Conservation (phyloP, 2,113 vertebrate genomes). For the Ptilorrhoa leucosticta region DNA sequence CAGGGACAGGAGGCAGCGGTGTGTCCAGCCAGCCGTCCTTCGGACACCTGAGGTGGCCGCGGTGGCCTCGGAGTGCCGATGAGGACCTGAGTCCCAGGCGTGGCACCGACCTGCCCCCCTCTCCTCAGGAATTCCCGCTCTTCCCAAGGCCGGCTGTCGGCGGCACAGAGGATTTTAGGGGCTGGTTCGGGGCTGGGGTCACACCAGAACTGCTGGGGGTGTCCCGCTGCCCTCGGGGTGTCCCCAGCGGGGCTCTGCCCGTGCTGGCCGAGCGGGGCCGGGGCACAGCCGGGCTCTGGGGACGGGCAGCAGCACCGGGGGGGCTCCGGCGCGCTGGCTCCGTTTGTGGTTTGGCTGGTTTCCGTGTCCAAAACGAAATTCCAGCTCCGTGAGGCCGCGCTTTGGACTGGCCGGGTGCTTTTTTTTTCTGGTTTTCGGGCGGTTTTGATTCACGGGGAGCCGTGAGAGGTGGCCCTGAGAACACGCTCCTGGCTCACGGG, state of each 20-base stretch:
- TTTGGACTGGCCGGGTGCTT: background rate
- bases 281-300: background rate
- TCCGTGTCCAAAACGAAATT: background rate
- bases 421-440: background rate
- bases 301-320: background rate
- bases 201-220: background rate
- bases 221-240: background rate
- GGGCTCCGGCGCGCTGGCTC: background rate
- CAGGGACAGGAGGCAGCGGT: background rate
- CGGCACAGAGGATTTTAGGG: background rate
- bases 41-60: background rate
- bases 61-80: background rate
- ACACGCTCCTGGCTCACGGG: background rate
- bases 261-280: background rate
- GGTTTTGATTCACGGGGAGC: background rate
- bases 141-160: background rate
- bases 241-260: background rate
- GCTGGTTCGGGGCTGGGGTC: background rate
- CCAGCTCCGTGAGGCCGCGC: background rate
- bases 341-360: background rate
- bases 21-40: background rate
- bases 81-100: background rate
- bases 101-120: accelerated
- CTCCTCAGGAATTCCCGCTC: background rate
- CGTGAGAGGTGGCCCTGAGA: background rate